These are phyloP conservation scores for Nemotelus nigrinus DNA, from an alignment of 2,888 invertebrate species.

Conservation along the genomic window DNA sequence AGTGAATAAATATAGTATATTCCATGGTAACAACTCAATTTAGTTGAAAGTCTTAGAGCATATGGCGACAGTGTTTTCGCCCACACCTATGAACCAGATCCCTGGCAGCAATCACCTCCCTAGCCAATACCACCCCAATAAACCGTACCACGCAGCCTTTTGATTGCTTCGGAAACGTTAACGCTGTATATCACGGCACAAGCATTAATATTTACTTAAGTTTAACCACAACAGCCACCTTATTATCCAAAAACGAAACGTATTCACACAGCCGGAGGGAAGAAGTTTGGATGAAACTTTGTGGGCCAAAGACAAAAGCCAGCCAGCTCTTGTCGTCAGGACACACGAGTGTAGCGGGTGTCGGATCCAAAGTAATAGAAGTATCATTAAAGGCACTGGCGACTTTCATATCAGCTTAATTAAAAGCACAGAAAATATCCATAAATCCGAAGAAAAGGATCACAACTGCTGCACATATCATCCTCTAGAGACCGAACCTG, in stretches of 20 bases:
- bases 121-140: no score
- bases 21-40: slow-evolving; percentile 10
- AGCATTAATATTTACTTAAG: slow-evolving; percentile 13
- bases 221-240: slow-evolving; percentile 12
- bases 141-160: no score
- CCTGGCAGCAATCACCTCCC: no score
- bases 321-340: neutral
- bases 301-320: neutral
- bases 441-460: slow-evolving; percentile 32
- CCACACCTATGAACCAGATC: no score
- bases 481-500: neutral
- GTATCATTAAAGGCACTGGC: slow-evolving; percentile 23
- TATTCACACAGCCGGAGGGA: neutral
- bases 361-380: neutral
- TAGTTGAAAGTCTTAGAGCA: neutral
- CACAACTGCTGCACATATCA: neutral
- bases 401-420: slow-evolving; percentile 37
- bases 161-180: neutral
- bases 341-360: neutral
- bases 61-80: no score
- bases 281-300: neutral
- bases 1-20: neutral
- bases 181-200: neutral
- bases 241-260: neutral
- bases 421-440: slow-evolving; percentile 34